Conservation (phyloP, 1,140 invertebrate species). For the Dolichoris vasculosae region DNA sequence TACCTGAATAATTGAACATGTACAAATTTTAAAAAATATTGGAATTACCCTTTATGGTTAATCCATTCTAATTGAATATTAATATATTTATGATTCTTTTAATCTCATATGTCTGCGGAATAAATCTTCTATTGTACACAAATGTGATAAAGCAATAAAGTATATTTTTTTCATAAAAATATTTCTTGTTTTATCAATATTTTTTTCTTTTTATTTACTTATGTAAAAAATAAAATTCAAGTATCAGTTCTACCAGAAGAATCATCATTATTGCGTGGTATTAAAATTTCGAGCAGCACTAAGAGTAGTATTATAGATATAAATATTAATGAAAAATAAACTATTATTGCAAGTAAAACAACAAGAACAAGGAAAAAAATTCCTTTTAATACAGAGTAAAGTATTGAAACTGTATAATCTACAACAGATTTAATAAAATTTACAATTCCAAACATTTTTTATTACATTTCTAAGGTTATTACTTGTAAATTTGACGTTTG, state of each 20-base stretch:
- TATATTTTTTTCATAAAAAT: conserved; percentile 65
- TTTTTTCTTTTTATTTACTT: neutral
- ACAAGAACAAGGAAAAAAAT: conserved; percentile 21
- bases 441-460: conserved; percentile 35
- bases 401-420: conserved; percentile 19
- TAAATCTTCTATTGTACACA: conserved; percentile 54
- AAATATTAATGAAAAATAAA: conserved; percentile 4
- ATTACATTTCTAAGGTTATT: conserved; percentile 29
- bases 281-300: conserved; percentile 5
- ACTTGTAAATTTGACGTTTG: conserved; percentile 45
- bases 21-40: conserved; percentile 22
- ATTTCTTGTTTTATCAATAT: neutral
- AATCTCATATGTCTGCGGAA: conserved; percentile 18
- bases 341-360: conserved; percentile 21
- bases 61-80: conserved; percentile 1
- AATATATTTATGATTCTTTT: conserved; percentile 9
- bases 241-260: neutral
- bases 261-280: neutral
- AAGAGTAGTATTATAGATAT: neutral
- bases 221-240: neutral
- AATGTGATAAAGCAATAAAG: conserved; percentile 63
- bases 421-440: conserved; percentile 20
- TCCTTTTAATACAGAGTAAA: conserved; percentile 10
- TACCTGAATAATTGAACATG: conserved; percentile 26
- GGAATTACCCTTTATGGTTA: neutral